Percentiles rank a stretch among this genome's conserved stretches.
phyloP scores from a whole-genome alignment of 2,888 invertebrate species.

The Drosophila dives region DNA sequence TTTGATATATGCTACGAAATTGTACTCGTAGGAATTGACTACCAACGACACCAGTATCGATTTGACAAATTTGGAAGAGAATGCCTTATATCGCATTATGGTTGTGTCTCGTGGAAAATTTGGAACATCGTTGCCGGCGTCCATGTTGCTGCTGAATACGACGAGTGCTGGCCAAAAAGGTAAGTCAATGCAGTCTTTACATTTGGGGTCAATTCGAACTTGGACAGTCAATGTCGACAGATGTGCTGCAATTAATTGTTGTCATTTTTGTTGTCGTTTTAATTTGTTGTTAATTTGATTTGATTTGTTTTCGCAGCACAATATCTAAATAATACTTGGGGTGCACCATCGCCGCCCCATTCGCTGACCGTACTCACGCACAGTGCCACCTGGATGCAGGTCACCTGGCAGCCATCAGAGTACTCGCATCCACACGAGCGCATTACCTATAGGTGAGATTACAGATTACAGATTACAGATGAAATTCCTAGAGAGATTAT shows the following conservation, averaged over 20 bases:
- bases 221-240: conserved; percentile 35
- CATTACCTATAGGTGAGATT: conserved; percentile 89
- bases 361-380: conserved; percentile 91
- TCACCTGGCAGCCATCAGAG: conserved; percentile 94
- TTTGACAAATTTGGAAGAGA: conserved; percentile 88
- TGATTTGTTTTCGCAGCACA: conserved; percentile 23
- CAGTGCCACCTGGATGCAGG: conserved; percentile 92
- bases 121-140: conserved; percentile 93
- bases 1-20: conserved; percentile 40
- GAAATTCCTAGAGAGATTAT: background rate
- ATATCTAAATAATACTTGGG: conserved; percentile 80
- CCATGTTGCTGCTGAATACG: conserved; percentile 91
- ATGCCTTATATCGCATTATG: conserved; percentile 91
- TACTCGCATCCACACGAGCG: conserved; percentile 92
- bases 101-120: conserved; percentile 91
- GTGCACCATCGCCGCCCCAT: conserved; percentile 93
- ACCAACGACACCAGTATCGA: conserved; percentile 88
- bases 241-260: conserved; percentile 11
- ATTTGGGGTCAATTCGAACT: conserved; percentile 37
- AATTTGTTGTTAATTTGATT: conserved; percentile 14
- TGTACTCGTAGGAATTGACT: conserved; percentile 88
- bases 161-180: conserved; percentile 73
- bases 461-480: conserved; percentile 49
- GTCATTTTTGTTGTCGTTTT: conserved; percentile 15
- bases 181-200: conserved; percentile 50